Evolutionary conservation across 2,888 invertebrate genomes (phyloP).

Genomic region (Serrognathus titanus): DNA sequence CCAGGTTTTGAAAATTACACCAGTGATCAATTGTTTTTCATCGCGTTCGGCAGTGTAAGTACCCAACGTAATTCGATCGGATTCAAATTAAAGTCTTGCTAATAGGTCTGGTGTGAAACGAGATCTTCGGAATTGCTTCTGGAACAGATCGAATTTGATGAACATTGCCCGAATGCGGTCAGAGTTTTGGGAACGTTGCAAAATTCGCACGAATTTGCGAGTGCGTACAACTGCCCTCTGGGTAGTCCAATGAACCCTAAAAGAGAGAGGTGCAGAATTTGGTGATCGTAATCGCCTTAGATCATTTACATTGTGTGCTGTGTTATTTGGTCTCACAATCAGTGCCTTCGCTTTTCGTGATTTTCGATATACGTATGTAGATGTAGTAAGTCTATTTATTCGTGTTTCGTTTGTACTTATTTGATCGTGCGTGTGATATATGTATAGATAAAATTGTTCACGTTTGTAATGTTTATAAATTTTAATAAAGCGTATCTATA

Average conservation of each 20-base stretch:
- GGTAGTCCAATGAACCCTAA: constrained; percentile 57
- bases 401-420: not conserved
- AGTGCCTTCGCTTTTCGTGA: constrained; percentile 10
- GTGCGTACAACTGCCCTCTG: constrained; percentile 57
- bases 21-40: constrained; percentile 74
- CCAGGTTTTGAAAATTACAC: constrained; percentile 72
- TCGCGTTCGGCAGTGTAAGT: constrained; percentile 77
- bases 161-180: constrained; percentile 70
- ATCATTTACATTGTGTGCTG: constrained; percentile 9
- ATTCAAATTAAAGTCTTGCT: constrained; percentile 10
- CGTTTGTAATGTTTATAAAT: constrained; percentile 7
- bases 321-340: constrained; percentile 2
- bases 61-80: not conserved
- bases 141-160: constrained; percentile 62
- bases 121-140: constrained; percentile 61
- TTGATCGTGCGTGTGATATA: not conserved
- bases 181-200: constrained; percentile 66
- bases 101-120: constrained; percentile 82
- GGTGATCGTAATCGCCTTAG: constrained; percentile 41
- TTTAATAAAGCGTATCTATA: not conserved
- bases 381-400: not conserved
- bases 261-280: constrained; percentile 52
- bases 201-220: constrained; percentile 71
- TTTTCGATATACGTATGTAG: constrained; percentile 2
- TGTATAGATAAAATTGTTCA: constrained; percentile 1